These are phyloP conservation scores for Oreotrochilus melanogaster DNA, from an alignment of 2,113 vertebrate species.

Conservation along the genomic window DNA sequence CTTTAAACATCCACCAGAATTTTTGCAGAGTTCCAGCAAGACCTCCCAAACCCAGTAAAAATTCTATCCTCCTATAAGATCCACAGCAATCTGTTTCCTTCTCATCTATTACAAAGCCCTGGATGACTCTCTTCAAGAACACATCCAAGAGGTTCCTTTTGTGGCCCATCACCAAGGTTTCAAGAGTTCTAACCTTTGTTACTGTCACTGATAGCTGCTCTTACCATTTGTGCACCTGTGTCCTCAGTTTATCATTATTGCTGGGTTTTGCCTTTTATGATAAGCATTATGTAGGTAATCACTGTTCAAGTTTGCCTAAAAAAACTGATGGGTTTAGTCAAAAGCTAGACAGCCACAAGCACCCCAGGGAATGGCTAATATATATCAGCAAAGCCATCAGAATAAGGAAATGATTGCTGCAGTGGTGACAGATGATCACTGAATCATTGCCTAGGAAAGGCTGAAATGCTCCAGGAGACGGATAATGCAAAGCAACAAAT, in stretches of 20 bases:
- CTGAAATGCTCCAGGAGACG: not conserved
- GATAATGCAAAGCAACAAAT: not conserved
- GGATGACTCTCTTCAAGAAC: not conserved
- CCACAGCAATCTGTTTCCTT: not conserved
- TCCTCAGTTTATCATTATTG: not conserved
- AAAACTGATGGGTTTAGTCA: not conserved
- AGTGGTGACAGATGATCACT: not conserved
- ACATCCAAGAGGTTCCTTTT: not conserved
- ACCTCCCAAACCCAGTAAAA: not conserved
- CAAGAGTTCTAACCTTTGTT: not conserved
- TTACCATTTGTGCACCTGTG: not conserved
- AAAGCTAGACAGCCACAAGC: not conserved
- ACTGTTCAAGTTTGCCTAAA: not conserved
- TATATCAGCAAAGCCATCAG: not conserved
- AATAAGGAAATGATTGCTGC: not conserved
- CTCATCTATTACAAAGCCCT: not conserved
- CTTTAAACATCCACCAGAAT: not conserved
- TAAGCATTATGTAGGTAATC: too few species aligned
- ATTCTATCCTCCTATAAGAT: not conserved
- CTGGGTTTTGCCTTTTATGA: not conserved
- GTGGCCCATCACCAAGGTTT: not conserved
- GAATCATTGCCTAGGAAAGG: slow-evolving; percentile 12
- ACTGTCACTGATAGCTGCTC: not conserved
- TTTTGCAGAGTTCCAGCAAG: not conserved
- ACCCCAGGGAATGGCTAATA: not conserved